phyloP scores from a whole-genome alignment of 2,113 vertebrate genomes.

The Cynoglossus semilaevis region DNA sequence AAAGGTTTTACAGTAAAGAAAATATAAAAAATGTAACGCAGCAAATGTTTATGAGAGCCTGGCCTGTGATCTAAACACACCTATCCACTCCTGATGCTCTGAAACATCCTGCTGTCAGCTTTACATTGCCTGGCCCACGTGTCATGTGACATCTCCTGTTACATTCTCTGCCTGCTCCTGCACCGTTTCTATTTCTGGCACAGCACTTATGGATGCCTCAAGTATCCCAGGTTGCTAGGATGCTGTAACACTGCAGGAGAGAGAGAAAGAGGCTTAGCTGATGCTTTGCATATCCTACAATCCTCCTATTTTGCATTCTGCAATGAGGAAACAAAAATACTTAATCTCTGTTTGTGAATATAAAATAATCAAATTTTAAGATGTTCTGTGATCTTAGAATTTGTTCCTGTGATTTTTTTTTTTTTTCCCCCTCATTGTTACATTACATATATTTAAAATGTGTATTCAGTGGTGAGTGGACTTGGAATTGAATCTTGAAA shows the following conservation, averaged over 20 bases:
- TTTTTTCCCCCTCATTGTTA: too few relatives aligned
- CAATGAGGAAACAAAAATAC: background rate
- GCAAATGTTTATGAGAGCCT: too few relatives aligned
- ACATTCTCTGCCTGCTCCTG: constrained; percentile 44
- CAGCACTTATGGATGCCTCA: constrained; percentile 54
- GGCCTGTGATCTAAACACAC: too few relatives aligned
- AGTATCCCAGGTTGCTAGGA: constrained; percentile 66
- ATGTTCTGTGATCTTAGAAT: too few relatives aligned
- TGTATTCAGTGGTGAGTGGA: too few relatives aligned
- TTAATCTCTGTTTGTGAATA: constrained; percentile 25
- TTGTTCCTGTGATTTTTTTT: too few relatives aligned
- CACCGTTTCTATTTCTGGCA: constrained; percentile 65
- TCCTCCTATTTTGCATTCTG: constrained; percentile 19
- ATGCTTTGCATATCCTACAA: constrained; percentile 54
- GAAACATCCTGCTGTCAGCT: constrained; percentile 21
- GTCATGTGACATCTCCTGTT: constrained; percentile 45
- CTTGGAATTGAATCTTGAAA: too few relatives aligned
- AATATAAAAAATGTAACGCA: too few relatives aligned
- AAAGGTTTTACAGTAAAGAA: too few relatives aligned
- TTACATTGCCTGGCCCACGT: constrained; percentile 20
- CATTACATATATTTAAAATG: too few relatives aligned
- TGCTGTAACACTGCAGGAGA: constrained; percentile 40
- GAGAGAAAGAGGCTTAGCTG: constrained; percentile 8
- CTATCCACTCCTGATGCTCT: constrained; percentile 13
- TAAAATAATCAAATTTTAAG: too few relatives aligned